Conservation (phyloP, 2,888 invertebrate species). For the Sylvicola fuscatus region DNA sequence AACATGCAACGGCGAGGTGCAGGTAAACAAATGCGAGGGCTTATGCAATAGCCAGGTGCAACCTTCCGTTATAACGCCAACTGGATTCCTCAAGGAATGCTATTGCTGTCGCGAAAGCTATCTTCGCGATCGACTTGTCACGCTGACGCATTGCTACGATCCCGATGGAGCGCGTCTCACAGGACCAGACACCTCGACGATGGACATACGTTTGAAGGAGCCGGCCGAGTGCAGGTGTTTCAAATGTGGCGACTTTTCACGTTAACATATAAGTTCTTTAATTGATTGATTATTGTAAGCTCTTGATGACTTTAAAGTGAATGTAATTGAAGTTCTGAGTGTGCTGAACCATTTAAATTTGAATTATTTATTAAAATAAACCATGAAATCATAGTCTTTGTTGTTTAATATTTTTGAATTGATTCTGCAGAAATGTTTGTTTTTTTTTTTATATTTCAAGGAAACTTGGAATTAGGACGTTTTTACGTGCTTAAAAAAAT, state of each 20-base stretch:
- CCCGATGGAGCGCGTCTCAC: constrained; percentile 63
- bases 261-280: constrained; percentile 25
- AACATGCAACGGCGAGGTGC: constrained; percentile 76
- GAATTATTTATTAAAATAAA: no score
- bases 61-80: constrained; percentile 71
- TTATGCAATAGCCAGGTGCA: constrained; percentile 81
- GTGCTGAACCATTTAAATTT: no score
- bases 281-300: no score
- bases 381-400: no score
- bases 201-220: constrained; percentile 69
- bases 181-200: constrained; percentile 42
- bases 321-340: no score
- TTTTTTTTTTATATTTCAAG: no score
- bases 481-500: no score
- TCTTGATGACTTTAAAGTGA: no score
- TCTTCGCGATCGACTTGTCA: constrained; percentile 57
- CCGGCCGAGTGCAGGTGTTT: constrained; percentile 80
- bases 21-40: constrained; percentile 86
- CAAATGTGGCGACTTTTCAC: constrained; percentile 71
- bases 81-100: constrained; percentile 86
- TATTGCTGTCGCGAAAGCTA: constrained; percentile 80
- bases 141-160: constrained; percentile 69
- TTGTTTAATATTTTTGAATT: no score
- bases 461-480: no score
- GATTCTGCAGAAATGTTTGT: no score